Percentiles rank a stretch among this genome's conserved stretches.
Conservation (phyloP, 2,888 invertebrate species). For the Chaitophorus viminalis region DNA sequence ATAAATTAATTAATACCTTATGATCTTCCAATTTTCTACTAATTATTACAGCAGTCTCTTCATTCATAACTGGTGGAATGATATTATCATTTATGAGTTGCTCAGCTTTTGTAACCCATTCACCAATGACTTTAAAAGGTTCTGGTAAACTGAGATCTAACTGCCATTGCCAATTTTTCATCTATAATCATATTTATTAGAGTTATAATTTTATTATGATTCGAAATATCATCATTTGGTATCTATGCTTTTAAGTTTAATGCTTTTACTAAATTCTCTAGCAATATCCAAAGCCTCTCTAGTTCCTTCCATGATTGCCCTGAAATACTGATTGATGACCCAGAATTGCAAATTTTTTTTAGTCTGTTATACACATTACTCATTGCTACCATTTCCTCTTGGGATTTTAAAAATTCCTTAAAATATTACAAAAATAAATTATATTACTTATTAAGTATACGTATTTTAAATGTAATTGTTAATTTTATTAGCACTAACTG, state of each 20-base stretch:
- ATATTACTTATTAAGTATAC: too few species aligned
- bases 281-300: slow-evolving; percentile 81
- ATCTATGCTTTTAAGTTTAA: background rate
- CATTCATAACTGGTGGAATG: slow-evolving; percentile 85
- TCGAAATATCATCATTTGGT: too few species aligned
- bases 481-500: slow-evolving; percentile 66
- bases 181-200: slow-evolving; percentile 68
- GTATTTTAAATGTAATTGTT: background rate
- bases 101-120: slow-evolving; percentile 91
- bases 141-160: slow-evolving; percentile 87
- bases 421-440: slow-evolving; percentile 19
- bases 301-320: slow-evolving; percentile 88
- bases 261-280: slow-evolving; percentile 71
- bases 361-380: slow-evolving; percentile 80
- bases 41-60: slow-evolving; percentile 87
- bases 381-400: slow-evolving; percentile 80
- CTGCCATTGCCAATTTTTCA: slow-evolving; percentile 88
- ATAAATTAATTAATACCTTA: slow-evolving; percentile 69
- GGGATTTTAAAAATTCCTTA: slow-evolving; percentile 81
- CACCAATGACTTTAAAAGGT: slow-evolving; percentile 85
- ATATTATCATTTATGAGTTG: slow-evolving; percentile 82
- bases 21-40: slow-evolving; percentile 90
- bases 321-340: slow-evolving; percentile 83
- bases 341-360: slow-evolving; percentile 81
- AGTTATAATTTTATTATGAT: background rate